Conservation (phyloP, 2,113 vertebrate species). For the Chamaea fasciata region DNA sequence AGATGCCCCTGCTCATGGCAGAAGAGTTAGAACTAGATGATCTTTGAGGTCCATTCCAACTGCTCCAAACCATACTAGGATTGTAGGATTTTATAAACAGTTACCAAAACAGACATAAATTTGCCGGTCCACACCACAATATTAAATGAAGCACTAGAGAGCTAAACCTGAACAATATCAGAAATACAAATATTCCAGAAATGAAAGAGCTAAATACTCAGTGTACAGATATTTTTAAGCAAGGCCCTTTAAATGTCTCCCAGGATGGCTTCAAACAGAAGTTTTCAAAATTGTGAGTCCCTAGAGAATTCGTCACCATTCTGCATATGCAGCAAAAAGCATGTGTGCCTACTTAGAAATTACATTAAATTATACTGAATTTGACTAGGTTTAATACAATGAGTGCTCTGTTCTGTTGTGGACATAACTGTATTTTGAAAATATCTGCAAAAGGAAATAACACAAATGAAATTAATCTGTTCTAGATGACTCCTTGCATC, state of each 20-base stretch:
- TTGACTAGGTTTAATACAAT: background rate
- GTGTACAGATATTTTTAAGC: background rate
- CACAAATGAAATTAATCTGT: background rate
- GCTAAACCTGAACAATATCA: background rate
- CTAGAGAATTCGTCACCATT: background rate
- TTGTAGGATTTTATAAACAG: background rate
- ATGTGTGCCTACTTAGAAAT: background rate
- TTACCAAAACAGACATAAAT: background rate
- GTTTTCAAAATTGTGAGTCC: background rate
- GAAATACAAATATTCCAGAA: background rate
- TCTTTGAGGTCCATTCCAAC: background rate
- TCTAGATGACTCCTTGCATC: background rate
- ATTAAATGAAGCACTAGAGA: background rate
- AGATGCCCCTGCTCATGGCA: background rate
- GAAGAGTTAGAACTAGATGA: background rate
- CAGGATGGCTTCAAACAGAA: background rate
- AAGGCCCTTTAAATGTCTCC: background rate
- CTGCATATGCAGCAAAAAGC: background rate
- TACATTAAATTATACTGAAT: background rate
- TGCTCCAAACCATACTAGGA: background rate
- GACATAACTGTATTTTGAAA: background rate
- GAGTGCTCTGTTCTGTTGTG: background rate
- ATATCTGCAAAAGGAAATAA: background rate
- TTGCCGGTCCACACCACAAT: background rate
- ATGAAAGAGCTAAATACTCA: background rate